phyloP scores from a whole-genome alignment of 2,113 vertebrate species.

The Dipodomys spectabilis region DNA sequence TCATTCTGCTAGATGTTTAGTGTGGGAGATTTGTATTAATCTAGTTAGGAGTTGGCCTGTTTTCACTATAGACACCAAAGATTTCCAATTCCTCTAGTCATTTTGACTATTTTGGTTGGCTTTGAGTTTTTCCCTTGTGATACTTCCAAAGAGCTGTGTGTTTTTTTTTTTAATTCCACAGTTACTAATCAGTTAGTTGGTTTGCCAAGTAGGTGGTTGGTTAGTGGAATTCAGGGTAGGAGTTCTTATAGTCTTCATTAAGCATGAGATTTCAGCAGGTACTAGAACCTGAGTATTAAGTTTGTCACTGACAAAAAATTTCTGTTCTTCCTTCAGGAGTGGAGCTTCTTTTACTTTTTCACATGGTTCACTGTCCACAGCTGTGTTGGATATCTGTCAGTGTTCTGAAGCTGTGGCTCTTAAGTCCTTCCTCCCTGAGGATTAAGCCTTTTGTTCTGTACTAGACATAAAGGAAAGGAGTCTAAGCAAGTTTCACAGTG shows the following conservation, averaged over 20 bases:
- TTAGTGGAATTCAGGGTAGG: neutral
- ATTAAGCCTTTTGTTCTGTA: conserved; percentile 47
- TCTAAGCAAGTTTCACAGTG: conserved; percentile 36
- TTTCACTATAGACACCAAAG: conserved; percentile 39
- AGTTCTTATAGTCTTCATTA: conserved; percentile 1
- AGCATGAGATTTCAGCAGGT: conserved; percentile 15
- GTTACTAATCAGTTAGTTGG: conserved; percentile 12
- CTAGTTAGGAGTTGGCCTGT: conserved; percentile 32
- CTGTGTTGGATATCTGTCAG: neutral
- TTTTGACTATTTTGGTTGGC: conserved; percentile 56
- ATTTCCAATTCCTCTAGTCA: conserved; percentile 52
- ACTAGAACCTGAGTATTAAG: conserved; percentile 30
- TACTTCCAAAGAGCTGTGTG: conserved; percentile 42
- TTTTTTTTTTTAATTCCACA: neutral
- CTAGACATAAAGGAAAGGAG: conserved; percentile 25
- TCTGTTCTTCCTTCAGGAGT: neutral
- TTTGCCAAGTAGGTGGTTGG: conserved; percentile 27
- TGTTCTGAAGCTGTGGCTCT: conserved; percentile 25
- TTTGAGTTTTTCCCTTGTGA: conserved; percentile 63
- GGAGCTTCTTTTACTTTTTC: neutral
- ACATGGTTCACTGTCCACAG: neutral
- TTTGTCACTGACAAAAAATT: neutral
- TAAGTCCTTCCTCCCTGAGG: neutral
- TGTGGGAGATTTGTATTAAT: conserved; percentile 47
- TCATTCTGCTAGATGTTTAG: conserved; percentile 35